phyloP scores from a whole-genome alignment of 1,140 invertebrate species.

The Danaus plexippus region DNA sequence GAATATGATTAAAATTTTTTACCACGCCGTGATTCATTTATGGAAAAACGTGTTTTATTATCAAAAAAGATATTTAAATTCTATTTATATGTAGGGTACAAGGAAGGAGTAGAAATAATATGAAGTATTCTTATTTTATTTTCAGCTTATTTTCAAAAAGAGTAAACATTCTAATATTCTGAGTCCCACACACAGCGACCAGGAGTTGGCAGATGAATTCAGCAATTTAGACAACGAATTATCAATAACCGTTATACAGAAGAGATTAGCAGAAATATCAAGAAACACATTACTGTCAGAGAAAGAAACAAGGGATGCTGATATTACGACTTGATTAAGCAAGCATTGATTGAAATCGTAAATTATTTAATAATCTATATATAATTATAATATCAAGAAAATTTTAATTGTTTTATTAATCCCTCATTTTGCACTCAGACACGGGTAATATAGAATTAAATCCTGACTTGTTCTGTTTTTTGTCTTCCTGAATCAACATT shows the following conservation, averaged over 20 bases:
- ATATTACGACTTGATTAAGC: too few relatives aligned
- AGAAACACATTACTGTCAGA: background rate
- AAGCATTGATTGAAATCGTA: too few relatives aligned
- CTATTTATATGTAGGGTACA: background rate
- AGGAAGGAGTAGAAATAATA: background rate
- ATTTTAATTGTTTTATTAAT: too few relatives aligned
- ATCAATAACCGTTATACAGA: conserved; percentile 2
- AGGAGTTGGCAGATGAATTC: conserved; percentile 9
- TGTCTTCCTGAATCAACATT: too few relatives aligned
- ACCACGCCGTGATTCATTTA: too few relatives aligned
- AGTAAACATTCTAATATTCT: conserved; percentile 35
- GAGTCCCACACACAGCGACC: conserved; percentile 23
- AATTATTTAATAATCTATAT: too few relatives aligned
- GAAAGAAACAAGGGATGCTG: too few relatives aligned
- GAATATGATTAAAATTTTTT: too few relatives aligned
- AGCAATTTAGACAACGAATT: background rate
- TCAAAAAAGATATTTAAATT: background rate
- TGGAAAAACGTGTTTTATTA: background rate
- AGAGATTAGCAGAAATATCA: conserved; percentile 10
- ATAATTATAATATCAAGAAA: too few relatives aligned
- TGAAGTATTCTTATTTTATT: conserved; percentile 5
- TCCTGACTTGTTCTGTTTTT: too few relatives aligned
- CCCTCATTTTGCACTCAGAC: too few relatives aligned
- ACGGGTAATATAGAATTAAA: too few relatives aligned
- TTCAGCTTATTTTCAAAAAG: conserved; percentile 39